Conservation (phyloP, 2,888 invertebrate species). For the Drosophila stalkeri region DNA sequence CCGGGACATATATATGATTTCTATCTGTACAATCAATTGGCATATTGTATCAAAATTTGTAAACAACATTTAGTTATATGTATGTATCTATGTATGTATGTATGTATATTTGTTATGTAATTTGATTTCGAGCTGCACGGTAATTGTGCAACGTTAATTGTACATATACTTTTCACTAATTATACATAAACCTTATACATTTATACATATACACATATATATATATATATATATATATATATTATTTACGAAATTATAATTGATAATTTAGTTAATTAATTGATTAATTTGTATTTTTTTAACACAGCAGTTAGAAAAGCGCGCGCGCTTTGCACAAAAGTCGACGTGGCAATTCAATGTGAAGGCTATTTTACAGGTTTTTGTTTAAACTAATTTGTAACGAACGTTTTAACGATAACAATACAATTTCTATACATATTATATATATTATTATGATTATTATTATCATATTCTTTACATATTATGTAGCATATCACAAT, state of each 20-base stretch:
- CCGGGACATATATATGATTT: slow-evolving; percentile 4
- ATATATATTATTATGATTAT: slow-evolving; percentile 6
- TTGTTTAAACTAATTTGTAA: slow-evolving; percentile 72
- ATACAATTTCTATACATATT: slow-evolving; percentile 18
- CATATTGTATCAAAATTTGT: slow-evolving; percentile 15
- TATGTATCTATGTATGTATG: slow-evolving; percentile 9
- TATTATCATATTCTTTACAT: slow-evolving; percentile 17
- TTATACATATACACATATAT: slow-evolving; percentile 7
- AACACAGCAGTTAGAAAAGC: slow-evolving; percentile 47
- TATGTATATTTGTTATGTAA: slow-evolving; percentile 41
- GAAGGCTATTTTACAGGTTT: slow-evolving; percentile 83
- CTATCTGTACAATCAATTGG: slow-evolving; percentile 13
- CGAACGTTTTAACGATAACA: slow-evolving; percentile 28
- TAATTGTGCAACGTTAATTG: slow-evolving; percentile 44
- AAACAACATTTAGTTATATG: slow-evolving; percentile 17
- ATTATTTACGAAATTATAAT: slow-evolving; percentile 49
- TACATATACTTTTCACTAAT: slow-evolving; percentile 56
- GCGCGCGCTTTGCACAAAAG: slow-evolving; percentile 34
- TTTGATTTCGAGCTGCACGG: slow-evolving; percentile 30
- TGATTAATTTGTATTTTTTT: slow-evolving; percentile 48
- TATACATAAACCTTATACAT: slow-evolving; percentile 3
- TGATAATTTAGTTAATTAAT: slow-evolving; percentile 62
- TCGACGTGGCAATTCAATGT: slow-evolving; percentile 68
- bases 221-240: slow-evolving; percentile 12
- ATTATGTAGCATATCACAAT: slow-evolving; percentile 39